Percentiles rank a stretch among this genome's conserved stretches.
phyloP scores from a whole-genome alignment of 2,113 vertebrate species.

The Bos javanicus region DNA sequence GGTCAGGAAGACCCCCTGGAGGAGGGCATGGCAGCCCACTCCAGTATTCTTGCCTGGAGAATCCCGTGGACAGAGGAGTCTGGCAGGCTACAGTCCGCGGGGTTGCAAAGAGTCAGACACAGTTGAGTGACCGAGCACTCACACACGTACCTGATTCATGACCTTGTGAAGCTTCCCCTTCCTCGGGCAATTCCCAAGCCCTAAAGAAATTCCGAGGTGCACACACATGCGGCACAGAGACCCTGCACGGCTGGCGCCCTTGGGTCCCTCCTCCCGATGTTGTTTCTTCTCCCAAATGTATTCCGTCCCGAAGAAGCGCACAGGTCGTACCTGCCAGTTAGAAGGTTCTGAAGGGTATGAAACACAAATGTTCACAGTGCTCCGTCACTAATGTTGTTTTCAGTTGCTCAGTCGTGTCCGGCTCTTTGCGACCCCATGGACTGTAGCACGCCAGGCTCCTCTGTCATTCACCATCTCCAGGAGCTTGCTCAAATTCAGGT shows the following conservation, averaged over 20 bases:
- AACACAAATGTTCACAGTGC: background rate
- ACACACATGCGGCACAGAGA: accelerated
- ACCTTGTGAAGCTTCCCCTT: background rate
- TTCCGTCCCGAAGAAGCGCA: background rate
- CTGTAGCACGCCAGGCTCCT: accelerated
- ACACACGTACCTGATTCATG: background rate
- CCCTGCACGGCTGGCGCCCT: background rate
- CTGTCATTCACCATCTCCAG: background rate
- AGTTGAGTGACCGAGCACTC: accelerated
- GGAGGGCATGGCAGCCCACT: background rate
- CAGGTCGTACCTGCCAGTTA: background rate
- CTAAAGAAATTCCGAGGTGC: accelerated
- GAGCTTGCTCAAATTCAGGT: background rate
- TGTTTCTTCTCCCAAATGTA: background rate
- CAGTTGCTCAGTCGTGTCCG: accelerated
- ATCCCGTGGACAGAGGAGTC: background rate
- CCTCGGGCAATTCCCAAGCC: background rate
- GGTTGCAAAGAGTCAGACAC: background rate
- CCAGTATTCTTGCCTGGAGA: background rate
- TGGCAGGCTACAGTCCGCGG: accelerated
- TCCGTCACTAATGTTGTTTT: accelerated
- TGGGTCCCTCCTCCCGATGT: background rate
- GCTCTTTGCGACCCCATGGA: accelerated
- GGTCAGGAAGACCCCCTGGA: too few relatives aligned
- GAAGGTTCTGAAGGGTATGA: background rate